phyloP scores from a whole-genome alignment of 2,888 invertebrate genomes.

The Cephus runcator region DNA sequence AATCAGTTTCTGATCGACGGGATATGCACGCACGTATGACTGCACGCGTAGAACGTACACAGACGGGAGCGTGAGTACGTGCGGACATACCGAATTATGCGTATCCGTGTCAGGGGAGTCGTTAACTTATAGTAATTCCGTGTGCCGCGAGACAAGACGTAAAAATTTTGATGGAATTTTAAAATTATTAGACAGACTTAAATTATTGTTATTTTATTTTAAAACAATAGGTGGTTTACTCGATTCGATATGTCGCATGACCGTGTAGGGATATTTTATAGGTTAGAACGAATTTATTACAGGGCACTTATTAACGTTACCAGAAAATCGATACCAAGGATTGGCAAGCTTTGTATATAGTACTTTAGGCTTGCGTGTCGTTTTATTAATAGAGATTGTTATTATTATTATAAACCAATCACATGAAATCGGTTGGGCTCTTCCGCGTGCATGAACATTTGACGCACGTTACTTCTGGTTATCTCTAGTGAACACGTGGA shows the following conservation, averaged over 20 bases:
- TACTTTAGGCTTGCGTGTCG: not conserved
- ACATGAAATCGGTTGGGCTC: not conserved
- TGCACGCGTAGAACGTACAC: not conserved
- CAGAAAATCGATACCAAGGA: not conserved
- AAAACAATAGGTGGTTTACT: not conserved
- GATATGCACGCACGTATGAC: slow-evolving; percentile 14
- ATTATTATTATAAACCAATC: not conserved
- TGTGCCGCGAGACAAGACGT: not conserved
- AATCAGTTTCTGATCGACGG: slow-evolving; percentile 51
- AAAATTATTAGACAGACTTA: not conserved
- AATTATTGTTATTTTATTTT: not conserved
- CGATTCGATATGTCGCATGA: not conserved
- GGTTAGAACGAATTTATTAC: not conserved
- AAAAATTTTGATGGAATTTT: not conserved
- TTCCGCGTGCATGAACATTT: not conserved
- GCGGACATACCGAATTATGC: slow-evolving; percentile 33
- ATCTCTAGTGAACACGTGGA: not conserved
- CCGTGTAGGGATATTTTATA: not conserved
- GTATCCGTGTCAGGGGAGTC: slow-evolving; percentile 45
- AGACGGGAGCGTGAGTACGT: slow-evolving; percentile 1
- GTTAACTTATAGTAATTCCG: slow-evolving; percentile 27
- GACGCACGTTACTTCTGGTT: not conserved
- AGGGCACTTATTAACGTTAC: not conserved
- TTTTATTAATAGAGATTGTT: not conserved
- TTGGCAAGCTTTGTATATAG: not conserved